These are phyloP conservation scores for Cyanoramphus novaezelandiae DNA, from an alignment of 2,113 vertebrate species.

Conservation along the genomic window DNA sequence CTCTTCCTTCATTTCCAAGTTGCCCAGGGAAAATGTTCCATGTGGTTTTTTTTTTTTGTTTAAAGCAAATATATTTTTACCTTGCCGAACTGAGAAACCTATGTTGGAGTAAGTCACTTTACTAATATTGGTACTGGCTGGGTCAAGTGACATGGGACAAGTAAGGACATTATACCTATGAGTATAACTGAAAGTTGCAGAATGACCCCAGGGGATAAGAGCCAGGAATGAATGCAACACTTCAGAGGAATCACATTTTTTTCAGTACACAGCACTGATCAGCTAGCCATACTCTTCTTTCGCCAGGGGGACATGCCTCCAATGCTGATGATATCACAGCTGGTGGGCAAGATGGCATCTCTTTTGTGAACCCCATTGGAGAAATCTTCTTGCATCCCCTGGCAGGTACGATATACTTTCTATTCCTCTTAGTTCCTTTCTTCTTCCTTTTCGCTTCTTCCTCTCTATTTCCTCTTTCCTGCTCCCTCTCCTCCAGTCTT, in stretches of 20 bases:
- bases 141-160: not conserved
- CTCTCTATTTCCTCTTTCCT: not conserved
- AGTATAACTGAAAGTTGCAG: not conserved
- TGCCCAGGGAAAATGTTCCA: not conserved
- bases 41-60: not conserved
- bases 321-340: slow-evolving; percentile 81
- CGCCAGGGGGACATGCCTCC: slow-evolving; percentile 82
- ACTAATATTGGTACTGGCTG: not conserved
- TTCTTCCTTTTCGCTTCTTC: not conserved
- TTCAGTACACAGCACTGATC: not conserved
- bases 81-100: not conserved
- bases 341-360: slow-evolving; percentile 86
- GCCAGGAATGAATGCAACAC: not conserved
- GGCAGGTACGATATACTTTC: slow-evolving; percentile 76
- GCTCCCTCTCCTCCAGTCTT: not conserved
- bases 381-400: slow-evolving; percentile 90
- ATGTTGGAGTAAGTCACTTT: not conserved
- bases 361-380: slow-evolving; percentile 85
- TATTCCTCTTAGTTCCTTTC: not conserved
- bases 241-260: not conserved
- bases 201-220: not conserved
- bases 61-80: not conserved
- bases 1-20: not conserved
- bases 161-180: too few relatives aligned
- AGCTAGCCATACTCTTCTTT: not conserved